Evolutionary conservation across 2,797 vertebrate genomes (phyloP), one percentile per base, ranked within the genome.

Genomic region (Galagoides demidoff): DNA sequence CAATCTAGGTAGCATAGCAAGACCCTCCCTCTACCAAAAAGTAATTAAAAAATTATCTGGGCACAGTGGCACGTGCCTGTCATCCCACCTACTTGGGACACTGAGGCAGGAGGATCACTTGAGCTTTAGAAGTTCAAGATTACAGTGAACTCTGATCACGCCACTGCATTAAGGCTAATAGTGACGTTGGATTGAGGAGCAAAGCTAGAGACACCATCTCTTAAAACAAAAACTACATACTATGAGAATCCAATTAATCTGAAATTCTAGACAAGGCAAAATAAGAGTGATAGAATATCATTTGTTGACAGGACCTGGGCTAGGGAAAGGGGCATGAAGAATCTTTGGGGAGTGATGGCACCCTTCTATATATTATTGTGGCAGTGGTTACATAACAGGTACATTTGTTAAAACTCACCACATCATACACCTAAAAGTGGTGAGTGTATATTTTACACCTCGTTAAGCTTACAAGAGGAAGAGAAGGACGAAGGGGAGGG

Each of bases 371-470:
- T 77, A 2, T 43, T 27, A 57, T 27, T 73, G 34, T 73, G 25
- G 45, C 34, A 4, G n/a, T 27, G 57, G 23, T 78, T 74, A 31
- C 5, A 4, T 79, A 55, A 29, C 49, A 74, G n/a, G 39, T 25
- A 29, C 39, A 2, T 73, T 73, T 81, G n/a, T 84, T 16, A 52
- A 52, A 81, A 74, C 12, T 61, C 59, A 87, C 29, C 49, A 52
- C 29, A 29, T 78, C 45, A 68, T 52, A 71, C 31, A 79, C 52
- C 55, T 64, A 5, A 23, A 73, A 77, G 16, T 68, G 55, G 4
- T 88, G 19, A 79, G 64, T 74, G 34, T 94, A 49, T 61, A 63
- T 90, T 92, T 81, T 77, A 29, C 92, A 49, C 23, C 23, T 77
- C 37, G 16, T 86, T 77, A 59, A 79, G 55, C 7, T 78, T 19